Conservation (phyloP, 2,888 invertebrate genomes). For the Thymelicus sylvestris region DNA sequence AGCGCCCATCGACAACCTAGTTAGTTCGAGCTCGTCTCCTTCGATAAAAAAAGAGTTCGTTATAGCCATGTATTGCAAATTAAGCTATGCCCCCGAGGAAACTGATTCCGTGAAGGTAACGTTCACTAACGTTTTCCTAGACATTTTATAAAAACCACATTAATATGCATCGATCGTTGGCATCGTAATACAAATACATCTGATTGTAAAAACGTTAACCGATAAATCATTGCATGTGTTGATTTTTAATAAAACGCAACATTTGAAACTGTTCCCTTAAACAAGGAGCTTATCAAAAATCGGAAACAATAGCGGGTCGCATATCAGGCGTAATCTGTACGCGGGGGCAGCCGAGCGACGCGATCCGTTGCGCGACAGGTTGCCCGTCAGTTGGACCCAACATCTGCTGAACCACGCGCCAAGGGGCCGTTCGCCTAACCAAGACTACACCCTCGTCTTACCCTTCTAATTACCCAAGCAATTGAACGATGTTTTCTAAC, state of each 20-base stretch:
- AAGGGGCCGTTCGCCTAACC: slow-evolving; percentile 53
- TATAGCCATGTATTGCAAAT: slow-evolving; percentile 34
- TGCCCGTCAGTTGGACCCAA: slow-evolving; percentile 75
- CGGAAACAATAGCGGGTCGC: slow-evolving; percentile 64
- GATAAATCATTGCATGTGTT: slow-evolving; percentile 2
- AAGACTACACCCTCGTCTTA: slow-evolving; percentile 79
- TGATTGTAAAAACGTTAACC: not conserved
- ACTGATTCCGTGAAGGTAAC: slow-evolving; percentile 33
- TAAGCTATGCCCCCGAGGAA: slow-evolving; percentile 30
- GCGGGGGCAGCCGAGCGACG: slow-evolving; percentile 73
- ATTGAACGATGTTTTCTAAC: slow-evolving; percentile 63
- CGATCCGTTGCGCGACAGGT: slow-evolving; percentile 83
- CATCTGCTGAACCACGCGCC: slow-evolving; percentile 73
- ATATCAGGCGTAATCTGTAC: slow-evolving; percentile 71
- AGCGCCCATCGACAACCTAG: slow-evolving; percentile 38
- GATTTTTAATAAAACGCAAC: slow-evolving; percentile 13
- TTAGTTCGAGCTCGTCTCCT: slow-evolving; percentile 31
- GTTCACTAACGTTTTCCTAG: slow-evolving; percentile 36
- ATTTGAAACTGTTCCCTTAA: not conserved
- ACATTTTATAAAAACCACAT: slow-evolving; percentile 19
- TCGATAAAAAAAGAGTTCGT: slow-evolving; percentile 32
- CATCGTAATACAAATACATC: not conserved
- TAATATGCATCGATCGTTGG: slow-evolving; percentile 28
- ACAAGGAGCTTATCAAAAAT: slow-evolving; percentile 63
- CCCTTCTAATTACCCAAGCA: slow-evolving; percentile 69